Base-by-base conservation (phyloP, 2,797 vertebrate genomes). In the Enteromius argenteus region DNA sequence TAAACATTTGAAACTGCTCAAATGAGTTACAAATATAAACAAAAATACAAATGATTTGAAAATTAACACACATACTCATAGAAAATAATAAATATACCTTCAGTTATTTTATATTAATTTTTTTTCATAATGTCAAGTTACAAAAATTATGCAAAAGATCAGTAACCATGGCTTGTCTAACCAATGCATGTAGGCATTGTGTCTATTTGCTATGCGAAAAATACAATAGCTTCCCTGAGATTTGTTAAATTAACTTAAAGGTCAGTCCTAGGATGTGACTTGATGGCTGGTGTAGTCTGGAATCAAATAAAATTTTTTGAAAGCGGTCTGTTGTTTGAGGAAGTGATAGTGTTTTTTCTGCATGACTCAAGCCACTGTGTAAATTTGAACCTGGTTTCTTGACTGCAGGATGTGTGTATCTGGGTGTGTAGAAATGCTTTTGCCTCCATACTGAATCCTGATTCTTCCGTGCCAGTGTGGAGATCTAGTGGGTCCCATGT, bases 21-120 rank as follows among this genome's bases (percentile, higher is more conserved):
- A n/a, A 32, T 80, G 2, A 60, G 15, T 58, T 4, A 21, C 9
- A 23, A 66, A 30, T 23, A 35, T 66, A 66, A 30, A 21, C 46
- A n/a, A 44, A 32, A 42, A 66, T 9, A 42, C 13, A 17, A 39
- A 56, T 10, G 37, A 8, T 78, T 51, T 32, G 13, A 78, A 64
- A 51, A 67, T 71, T 2, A 73, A 78, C 21, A 60, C 10, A 58
- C 19, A 37, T 2, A 1, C 27, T 30, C 27, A 35, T 11, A 5
- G 27, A 37, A 39, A 30, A 7, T 1, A 75, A 83, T 83, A 80
- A 84, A 86, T 80, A 86, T 19, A 30, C 37, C 30, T 83, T 60
- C 3, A 58, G 0, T 79, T 71, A 53, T 81, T 68, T 14, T n/a
- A 64, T 21, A 75, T 72, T 9, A 49, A 32, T 71, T 58, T 19